Conservation (phyloP, 2,888 invertebrate species). For the Thyatira batis region DNA sequence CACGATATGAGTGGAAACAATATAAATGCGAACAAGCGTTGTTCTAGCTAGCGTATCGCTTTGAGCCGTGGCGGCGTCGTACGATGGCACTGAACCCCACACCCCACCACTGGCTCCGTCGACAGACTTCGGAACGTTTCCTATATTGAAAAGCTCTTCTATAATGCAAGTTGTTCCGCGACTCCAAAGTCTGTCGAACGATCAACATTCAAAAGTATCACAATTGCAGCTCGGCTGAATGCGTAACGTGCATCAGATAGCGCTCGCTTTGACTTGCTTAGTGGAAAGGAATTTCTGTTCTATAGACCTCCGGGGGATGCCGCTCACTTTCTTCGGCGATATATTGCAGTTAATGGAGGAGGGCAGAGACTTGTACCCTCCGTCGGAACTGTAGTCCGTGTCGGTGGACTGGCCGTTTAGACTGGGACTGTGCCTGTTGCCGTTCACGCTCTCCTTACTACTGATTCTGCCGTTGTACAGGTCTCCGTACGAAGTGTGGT, state of each 20-base stretch:
- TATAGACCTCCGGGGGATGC: slow-evolving; percentile 74
- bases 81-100: slow-evolving; percentile 29
- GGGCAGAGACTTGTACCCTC: slow-evolving; percentile 79
- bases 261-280: slow-evolving; percentile 75
- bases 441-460: slow-evolving; percentile 71
- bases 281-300: slow-evolving; percentile 73
- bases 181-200: slow-evolving; percentile 21
- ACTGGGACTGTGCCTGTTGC: slow-evolving; percentile 69
- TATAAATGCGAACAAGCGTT: slow-evolving; percentile 71
- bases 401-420: slow-evolving; percentile 74
- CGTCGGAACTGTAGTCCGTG: slow-evolving; percentile 78
- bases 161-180: slow-evolving; percentile 6
- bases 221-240: slow-evolving; percentile 33
- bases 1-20: slow-evolving; percentile 50
- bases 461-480: slow-evolving; percentile 71
- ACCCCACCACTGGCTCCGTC: slow-evolving; percentile 19
- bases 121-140: neutral
- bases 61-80: slow-evolving; percentile 20
- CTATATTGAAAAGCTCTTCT: slow-evolving; percentile 12
- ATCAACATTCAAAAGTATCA: slow-evolving; percentile 33
- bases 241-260: slow-evolving; percentile 46
- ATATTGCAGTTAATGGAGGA: slow-evolving; percentile 73
- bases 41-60: slow-evolving; percentile 33
- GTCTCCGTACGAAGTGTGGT: slow-evolving; percentile 76
- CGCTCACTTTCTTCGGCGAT: slow-evolving; percentile 73